These are phyloP conservation scores for Hippocampus barbouri DNA, from an alignment of 2,113 vertebrate genomes.

Conservation along the genomic window DNA sequence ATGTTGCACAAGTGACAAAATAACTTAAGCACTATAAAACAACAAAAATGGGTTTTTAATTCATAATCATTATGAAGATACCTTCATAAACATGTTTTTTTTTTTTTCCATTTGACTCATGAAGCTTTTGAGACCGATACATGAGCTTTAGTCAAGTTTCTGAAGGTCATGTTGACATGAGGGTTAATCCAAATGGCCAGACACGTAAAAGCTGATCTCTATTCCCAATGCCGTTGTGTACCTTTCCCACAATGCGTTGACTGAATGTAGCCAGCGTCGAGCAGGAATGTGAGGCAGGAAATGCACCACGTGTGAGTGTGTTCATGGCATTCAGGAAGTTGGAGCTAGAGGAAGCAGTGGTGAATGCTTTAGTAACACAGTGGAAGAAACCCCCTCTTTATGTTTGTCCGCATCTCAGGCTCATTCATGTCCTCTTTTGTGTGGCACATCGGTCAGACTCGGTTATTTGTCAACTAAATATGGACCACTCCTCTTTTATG, in stretches of 20 bases:
- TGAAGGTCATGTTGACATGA: conserved; percentile 27
- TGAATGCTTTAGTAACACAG: conserved; percentile 54
- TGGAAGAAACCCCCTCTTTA: conserved; percentile 28
- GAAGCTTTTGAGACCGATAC: conserved; percentile 22
- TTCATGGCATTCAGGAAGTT: conserved; percentile 65
- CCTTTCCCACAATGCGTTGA: neutral
- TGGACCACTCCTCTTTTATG: neutral
- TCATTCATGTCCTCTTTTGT: neutral
- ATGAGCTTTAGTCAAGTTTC: conserved; percentile 18
- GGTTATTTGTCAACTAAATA: neutral
- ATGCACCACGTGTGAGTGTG: conserved; percentile 51
- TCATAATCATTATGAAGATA: too few species aligned
- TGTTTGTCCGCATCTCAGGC: neutral
- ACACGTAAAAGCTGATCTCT: conserved; percentile 6
- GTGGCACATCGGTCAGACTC: neutral
- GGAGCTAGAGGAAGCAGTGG: conserved; percentile 59
- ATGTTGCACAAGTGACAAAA: too few species aligned
- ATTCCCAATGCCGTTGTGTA: neutral
- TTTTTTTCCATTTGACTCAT: conserved; percentile 12
- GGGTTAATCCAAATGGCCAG: neutral
- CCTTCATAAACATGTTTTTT: neutral
- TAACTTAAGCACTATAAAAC: too few species aligned
- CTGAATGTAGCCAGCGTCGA: conserved; percentile 11
- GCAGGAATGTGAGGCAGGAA: conserved; percentile 58
- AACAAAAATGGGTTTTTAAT: too few species aligned